A percentile compares a stretch with the other conserved stretches of the same genome.
Conservation (phyloP, 2,797 vertebrate species). For the Megaceryle alcyon region DNA sequence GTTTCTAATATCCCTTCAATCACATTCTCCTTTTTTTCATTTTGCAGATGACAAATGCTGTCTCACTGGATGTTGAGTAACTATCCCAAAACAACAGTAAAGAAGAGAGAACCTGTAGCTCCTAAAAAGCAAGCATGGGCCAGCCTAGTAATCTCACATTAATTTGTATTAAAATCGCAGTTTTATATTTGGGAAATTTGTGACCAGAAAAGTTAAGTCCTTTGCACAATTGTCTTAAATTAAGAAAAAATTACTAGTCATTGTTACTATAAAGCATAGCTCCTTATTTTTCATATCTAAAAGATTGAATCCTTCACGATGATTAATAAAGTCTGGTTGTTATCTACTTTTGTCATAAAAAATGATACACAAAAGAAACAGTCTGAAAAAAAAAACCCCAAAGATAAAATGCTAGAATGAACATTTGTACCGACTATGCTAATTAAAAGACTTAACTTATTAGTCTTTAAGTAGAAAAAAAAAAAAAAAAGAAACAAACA, state of each 20-base stretch:
- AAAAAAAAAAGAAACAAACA: constrained; percentile 90
- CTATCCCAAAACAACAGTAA: not conserved
- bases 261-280: constrained; percentile 64
- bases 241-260: constrained; percentile 22
- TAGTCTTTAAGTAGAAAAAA: constrained; percentile 77
- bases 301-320: constrained; percentile 81
- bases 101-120: not conserved
- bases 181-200: constrained; percentile 31
- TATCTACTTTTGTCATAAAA: constrained; percentile 88
- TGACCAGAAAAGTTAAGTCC: constrained; percentile 28
- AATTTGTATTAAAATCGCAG: not conserved
- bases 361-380: constrained; percentile 88
- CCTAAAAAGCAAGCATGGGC: not conserved
- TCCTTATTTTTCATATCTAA: constrained; percentile 75
- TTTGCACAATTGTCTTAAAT: constrained; percentile 38
- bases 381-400: constrained; percentile 76
- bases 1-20: not conserved
- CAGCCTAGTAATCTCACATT: not conserved
- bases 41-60: not conserved
- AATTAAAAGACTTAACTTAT: constrained; percentile 94
- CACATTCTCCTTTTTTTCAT: not conserved
- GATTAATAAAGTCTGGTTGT: constrained; percentile 91
- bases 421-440: constrained; percentile 81
- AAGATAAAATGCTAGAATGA: constrained; percentile 80
- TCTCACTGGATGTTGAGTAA: not conserved